A percentile compares a stretch with the other conserved stretches of the same genome.
Conservation (phyloP, 1,140 invertebrate species). For the Stegodyphus mimosarum region DNA sequence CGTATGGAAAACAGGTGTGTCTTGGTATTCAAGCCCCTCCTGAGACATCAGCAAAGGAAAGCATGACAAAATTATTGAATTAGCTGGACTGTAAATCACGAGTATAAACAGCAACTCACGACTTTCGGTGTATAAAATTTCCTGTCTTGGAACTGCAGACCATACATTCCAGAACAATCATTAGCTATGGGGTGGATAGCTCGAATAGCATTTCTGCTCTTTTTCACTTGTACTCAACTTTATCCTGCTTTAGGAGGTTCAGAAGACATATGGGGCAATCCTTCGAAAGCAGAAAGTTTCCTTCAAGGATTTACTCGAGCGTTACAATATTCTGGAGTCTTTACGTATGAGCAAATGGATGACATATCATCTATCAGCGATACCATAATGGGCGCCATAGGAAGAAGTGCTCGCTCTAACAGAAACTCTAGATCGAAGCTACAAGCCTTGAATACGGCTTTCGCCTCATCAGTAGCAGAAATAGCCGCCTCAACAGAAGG, state of each 20-base stretch:
- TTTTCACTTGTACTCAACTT: neutral
- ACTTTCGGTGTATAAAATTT: no score
- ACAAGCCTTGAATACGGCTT: constrained; percentile 19
- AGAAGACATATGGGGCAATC: neutral
- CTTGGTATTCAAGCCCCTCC: no score
- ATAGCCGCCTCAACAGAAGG: neutral
- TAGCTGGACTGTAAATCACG: no score
- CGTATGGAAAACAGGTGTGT: no score
- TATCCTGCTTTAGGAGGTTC: no score
- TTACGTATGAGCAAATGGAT: neutral
- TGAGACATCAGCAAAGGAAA: no score
- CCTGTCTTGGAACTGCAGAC: neutral
- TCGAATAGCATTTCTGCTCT: neutral
- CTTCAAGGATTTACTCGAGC: neutral
- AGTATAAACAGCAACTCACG: no score
- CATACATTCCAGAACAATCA: constrained; percentile 4
- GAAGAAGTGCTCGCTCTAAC: neutral
- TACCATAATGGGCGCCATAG: neutral
- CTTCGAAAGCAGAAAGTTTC: neutral
- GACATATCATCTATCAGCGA: constrained; percentile 3
- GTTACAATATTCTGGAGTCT: neutral
- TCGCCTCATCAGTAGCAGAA: constrained; percentile 27
- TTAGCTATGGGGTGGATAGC: neutral
- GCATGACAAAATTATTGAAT: no score
- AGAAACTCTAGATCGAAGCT: neutral